Conservation (phyloP, 2,113 vertebrate species). For the Callipepla californica region DNA sequence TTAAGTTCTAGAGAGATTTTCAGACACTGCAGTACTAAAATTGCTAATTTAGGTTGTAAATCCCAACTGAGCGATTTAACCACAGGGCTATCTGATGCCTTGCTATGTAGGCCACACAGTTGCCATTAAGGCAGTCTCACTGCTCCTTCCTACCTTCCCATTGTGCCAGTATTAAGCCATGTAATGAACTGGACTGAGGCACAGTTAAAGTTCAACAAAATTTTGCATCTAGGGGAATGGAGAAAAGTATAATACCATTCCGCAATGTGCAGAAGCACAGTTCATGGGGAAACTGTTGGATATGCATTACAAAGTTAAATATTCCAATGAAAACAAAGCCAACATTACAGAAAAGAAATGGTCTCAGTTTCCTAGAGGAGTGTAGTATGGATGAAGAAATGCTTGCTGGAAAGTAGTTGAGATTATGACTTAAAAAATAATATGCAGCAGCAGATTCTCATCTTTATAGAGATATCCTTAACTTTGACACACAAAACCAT, state of each 20-base stretch:
- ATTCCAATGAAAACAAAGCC: background rate
- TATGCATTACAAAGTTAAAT: background rate
- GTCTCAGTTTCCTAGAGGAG: slow-evolving; percentile 4
- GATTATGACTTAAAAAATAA: background rate
- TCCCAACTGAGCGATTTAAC: background rate
- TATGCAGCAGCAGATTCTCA: slow-evolving; percentile 5
- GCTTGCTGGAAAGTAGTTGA: background rate
- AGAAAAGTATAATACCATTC: background rate
- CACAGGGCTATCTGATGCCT: background rate
- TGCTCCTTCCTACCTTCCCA: background rate
- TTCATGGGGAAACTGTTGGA: background rate
- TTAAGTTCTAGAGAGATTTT: background rate
- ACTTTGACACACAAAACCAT: background rate
- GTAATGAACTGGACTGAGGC: background rate
- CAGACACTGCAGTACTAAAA: background rate
- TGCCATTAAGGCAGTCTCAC: background rate
- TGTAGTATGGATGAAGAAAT: background rate
- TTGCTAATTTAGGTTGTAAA: background rate
- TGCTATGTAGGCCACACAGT: background rate
- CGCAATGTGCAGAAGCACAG: background rate
- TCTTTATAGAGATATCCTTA: background rate
- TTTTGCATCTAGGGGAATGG: background rate
- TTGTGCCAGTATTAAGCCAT: background rate
- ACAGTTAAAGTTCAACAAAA: background rate
- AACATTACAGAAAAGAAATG: background rate